These are phyloP conservation scores for Cyprinus carpio DNA, from an alignment of 2,113 vertebrate species.

Conservation along the genomic window DNA sequence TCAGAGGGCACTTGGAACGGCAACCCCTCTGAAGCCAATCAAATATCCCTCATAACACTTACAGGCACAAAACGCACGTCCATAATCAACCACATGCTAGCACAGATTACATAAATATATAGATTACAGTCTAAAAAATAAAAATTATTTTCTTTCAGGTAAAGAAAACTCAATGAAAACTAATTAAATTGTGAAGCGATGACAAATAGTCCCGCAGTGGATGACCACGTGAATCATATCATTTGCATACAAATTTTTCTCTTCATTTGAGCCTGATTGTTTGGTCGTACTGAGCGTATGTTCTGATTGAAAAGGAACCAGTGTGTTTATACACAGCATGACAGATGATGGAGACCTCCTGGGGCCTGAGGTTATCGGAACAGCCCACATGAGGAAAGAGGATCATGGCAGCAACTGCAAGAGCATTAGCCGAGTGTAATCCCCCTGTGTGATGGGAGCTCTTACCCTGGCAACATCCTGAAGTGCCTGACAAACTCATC, in stretches of 20 bases:
- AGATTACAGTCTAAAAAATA: background rate
- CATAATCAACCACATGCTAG: slow-evolving; percentile 23
- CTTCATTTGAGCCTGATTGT: background rate
- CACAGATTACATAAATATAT: background rate
- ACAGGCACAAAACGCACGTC: background rate
- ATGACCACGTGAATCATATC: background rate
- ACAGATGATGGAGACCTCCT: slow-evolving; percentile 25
- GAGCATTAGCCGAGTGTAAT: slow-evolving; percentile 45
- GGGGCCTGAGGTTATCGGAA: slow-evolving; percentile 28
- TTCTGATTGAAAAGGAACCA: background rate
- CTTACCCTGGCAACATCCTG: slow-evolving; percentile 18
- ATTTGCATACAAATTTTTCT: background rate
- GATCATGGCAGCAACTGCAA: slow-evolving; percentile 39
- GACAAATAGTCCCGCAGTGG: background rate
- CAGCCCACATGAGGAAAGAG: slow-evolving; percentile 35
- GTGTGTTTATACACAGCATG: slow-evolving; percentile 1
- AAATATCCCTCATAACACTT: background rate
- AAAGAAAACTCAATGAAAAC: background rate
- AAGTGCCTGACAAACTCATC: slow-evolving; percentile 43
- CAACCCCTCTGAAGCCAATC: slow-evolving; percentile 26
- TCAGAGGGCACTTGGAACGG: slow-evolving; percentile 21
- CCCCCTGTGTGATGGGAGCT: slow-evolving; percentile 43
- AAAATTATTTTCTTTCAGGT: background rate
- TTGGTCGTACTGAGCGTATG: background rate
- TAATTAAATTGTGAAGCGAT: background rate